A percentile compares a stretch with the other conserved stretches of the same genome.
Evolutionary conservation across 2,113 vertebrate genomes (phyloP).

Genomic region (Indicator maculatus): DNA sequence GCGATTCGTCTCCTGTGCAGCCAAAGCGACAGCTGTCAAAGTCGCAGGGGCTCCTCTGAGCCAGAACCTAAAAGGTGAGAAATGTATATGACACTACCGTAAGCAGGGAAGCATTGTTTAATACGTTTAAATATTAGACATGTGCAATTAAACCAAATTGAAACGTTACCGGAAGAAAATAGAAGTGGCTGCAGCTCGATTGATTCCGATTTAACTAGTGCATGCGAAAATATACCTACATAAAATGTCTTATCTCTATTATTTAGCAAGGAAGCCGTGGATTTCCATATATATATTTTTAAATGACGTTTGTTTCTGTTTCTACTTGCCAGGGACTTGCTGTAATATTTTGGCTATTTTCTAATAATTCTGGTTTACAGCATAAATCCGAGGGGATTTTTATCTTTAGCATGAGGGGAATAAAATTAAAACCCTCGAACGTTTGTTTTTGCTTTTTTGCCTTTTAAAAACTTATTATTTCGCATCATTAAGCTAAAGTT

Average conservation of each 20-base stretch:
- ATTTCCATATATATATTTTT: background rate
- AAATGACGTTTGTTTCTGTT: background rate
- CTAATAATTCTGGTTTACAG: background rate
- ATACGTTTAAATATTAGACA: slow-evolving; percentile 56
- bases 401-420: background rate
- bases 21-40: slow-evolving; percentile 85
- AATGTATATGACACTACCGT: slow-evolving; percentile 69
- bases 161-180: background rate
- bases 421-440: background rate
- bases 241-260: slow-evolving; percentile 15
- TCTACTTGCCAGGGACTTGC: background rate
- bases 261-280: background rate
- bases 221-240: slow-evolving; percentile 44
- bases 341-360: background rate
- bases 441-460: background rate
- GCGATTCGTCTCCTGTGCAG: slow-evolving; percentile 77
- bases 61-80: slow-evolving; percentile 84
- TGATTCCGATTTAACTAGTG: slow-evolving; percentile 11
- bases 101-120: slow-evolving; percentile 56
- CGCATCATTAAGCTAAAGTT: background rate
- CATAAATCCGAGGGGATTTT: background rate
- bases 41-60: slow-evolving; percentile 75
- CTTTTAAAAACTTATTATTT: background rate
- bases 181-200: slow-evolving; percentile 8
- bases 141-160: slow-evolving; percentile 40